phyloP scores from a whole-genome alignment of 2,797 vertebrate genomes.

The Tenualosa ilisha region DNA sequence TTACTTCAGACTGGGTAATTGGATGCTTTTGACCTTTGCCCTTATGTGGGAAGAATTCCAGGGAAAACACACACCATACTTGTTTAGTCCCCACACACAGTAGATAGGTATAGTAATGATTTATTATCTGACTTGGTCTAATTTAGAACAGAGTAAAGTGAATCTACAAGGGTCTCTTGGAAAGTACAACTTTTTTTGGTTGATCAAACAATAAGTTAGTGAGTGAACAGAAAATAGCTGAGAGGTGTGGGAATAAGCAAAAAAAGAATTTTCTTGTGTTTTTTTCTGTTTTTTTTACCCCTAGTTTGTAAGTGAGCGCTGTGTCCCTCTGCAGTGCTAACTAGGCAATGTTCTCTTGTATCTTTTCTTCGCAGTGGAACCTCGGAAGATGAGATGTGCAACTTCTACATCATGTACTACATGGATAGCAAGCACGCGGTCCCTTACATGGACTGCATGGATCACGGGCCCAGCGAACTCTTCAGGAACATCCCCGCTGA shows the following conservation, averaged over 20 bases:
- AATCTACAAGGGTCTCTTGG: background rate
- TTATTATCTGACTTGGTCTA: background rate
- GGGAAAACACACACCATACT: background rate
- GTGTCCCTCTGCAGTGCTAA: background rate
- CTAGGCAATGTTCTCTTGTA: background rate
- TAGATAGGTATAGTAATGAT: background rate
- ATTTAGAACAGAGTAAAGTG: background rate
- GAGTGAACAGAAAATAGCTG: background rate
- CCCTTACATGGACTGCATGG: conserved; percentile 90
- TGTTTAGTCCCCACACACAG: background rate
- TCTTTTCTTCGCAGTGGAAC: conserved; percentile 77
- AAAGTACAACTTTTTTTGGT: background rate
- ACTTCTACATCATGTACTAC: conserved; percentile 99
- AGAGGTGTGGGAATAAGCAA: background rate
- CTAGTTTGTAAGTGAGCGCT: background rate
- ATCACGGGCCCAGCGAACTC: conserved; percentile 75
- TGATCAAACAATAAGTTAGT: background rate
- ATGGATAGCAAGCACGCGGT: conserved; percentile 88
- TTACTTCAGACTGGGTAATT: background rate
- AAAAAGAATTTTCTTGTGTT: background rate
- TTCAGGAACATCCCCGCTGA: conserved; percentile 87
- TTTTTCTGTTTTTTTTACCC: background rate
- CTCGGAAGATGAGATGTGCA: conserved; percentile 96
- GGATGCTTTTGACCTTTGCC: conserved; percentile 10
- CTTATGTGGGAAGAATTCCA: background rate